Evolutionary conservation across 2,888 invertebrate species (phyloP), one percentile per base, ranked within the genome.

Genomic region (Phymatocera aterrima): DNA sequence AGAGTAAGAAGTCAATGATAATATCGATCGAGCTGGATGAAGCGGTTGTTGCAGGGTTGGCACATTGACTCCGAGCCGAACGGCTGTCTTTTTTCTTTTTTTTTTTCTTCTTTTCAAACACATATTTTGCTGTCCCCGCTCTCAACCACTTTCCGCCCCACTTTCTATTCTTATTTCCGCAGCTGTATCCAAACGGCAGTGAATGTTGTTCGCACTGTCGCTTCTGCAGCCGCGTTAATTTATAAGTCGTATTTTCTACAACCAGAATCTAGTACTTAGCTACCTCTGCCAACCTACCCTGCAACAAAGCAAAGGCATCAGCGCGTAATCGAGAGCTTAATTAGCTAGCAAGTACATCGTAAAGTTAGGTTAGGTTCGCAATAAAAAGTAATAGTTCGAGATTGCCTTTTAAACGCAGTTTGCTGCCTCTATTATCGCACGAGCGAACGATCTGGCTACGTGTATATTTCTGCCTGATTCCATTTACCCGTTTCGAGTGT

Each of bases 311-410:
- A 51, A 34, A 51, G 72, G 72, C 72, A 72, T 72, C 72, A 28
- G 34, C 28, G 34, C 51, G 72, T 48, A 72, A 72, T 72, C 48
- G 48, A 51, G 72, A 51, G 72, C 34, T 72, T 72, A 51, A 72
- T 72, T 51, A 72, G 48, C 72, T 51, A 48, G 31, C 72, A 72
- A 72, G 72, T 72, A 51, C 72, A 48, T 72, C 72, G 72, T 72
- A 51, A 72, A 72, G 68, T 68, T 10, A 72, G 72, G 43, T 34
- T 12, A 34, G 48, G 72, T 72, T 31, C 31, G 72, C 34, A 51
- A 72, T 72, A 72, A 72, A 72, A 72, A 72, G 72, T 72, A 72
- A 48, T 51, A 51, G 72, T 34, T 34, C 51, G 48, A 72, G 72
- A 72, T 72, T 72, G 51, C 72, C 72, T 51, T 72, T 68, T 68